These are phyloP conservation scores for Pherbina coryleti DNA, from an alignment of 2,888 invertebrate genomes.

Conservation along the genomic window DNA sequence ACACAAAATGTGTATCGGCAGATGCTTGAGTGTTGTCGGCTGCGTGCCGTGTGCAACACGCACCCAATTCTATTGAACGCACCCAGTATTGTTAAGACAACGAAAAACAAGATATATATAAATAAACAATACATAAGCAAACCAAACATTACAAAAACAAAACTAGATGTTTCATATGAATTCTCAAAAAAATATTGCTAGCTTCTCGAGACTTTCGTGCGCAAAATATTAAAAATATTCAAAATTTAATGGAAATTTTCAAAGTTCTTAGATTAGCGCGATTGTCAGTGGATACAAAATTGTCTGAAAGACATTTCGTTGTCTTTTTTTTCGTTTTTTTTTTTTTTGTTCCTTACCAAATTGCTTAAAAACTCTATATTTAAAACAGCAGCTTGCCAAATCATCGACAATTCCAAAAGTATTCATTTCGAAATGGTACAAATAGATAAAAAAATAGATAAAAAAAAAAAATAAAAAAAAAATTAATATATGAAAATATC, in stretches of 20 bases:
- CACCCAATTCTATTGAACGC: slow-evolving; percentile 60
- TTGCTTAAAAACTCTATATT: neutral
- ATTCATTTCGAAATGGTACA: neutral
- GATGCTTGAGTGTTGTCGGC: neutral
- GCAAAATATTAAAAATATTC: slow-evolving; percentile 7
- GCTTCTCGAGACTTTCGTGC: neutral
- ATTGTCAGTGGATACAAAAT: no score
- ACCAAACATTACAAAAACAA: neutral
- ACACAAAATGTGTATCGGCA: neutral
- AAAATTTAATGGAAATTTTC: no score
- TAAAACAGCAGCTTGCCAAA: neutral
- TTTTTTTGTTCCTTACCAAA: neutral
- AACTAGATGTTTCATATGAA: neutral
- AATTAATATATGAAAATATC: no score
- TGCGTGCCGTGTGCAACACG: slow-evolving; percentile 51
- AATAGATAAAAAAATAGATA: neutral
- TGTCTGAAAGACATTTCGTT: no score
- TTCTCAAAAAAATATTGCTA: neutral
- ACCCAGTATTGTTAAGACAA: slow-evolving; percentile 21
- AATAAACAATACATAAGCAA: neutral
- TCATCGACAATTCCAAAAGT: neutral
- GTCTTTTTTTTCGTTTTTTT: neutral
- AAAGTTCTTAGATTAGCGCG: no score
- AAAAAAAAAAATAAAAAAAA: no score
- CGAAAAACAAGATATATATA: neutral